These are phyloP conservation scores for Pseudomyrmex sp. DNA, from an alignment of 1,140 invertebrate genomes.

Conservation along the genomic window DNA sequence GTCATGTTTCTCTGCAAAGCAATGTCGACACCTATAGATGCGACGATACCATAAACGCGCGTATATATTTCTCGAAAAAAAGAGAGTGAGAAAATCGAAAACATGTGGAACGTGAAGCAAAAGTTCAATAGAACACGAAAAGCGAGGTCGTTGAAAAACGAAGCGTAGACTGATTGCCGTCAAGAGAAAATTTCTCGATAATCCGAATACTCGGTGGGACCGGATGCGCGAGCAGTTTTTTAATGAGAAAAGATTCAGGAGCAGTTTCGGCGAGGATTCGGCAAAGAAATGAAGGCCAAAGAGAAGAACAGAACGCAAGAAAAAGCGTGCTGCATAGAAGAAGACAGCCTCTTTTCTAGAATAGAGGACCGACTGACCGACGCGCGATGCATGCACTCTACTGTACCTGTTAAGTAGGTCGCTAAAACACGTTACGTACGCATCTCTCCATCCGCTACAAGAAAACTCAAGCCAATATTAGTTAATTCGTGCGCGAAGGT, in stretches of 20 bases:
- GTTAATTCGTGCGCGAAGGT: constrained; percentile 59
- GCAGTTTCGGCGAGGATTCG: background rate
- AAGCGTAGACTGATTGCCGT: constrained; percentile 22
- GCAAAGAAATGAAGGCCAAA: background rate
- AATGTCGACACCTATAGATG: constrained; percentile 8
- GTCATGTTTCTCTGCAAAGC: constrained; percentile 17
- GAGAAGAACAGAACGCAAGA: constrained; percentile 25
- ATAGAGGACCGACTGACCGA: background rate
- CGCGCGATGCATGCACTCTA: constrained; percentile 28
- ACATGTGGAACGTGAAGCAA: constrained; percentile 36
- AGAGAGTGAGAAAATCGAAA: constrained; percentile 25
- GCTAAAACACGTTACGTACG: constrained; percentile 74
- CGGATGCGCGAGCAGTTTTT: constrained; percentile 26
- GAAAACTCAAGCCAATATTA: constrained; percentile 69
- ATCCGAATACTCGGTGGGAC: constrained; percentile 13
- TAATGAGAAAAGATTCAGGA: constrained; percentile 18
- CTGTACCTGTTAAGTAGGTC: background rate
- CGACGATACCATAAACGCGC: constrained; percentile 21
- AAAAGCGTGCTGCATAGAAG: constrained; percentile 13
- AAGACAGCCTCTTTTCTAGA: constrained; percentile 56
- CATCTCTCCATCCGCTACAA: constrained; percentile 62
- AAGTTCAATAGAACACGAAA: constrained; percentile 47
- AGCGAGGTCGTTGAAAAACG: constrained; percentile 11
- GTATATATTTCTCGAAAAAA: background rate
- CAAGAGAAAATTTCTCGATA: constrained; percentile 28